phyloP scores from a whole-genome alignment of 2,113 vertebrate species.

The Oceanodroma tethys region DNA sequence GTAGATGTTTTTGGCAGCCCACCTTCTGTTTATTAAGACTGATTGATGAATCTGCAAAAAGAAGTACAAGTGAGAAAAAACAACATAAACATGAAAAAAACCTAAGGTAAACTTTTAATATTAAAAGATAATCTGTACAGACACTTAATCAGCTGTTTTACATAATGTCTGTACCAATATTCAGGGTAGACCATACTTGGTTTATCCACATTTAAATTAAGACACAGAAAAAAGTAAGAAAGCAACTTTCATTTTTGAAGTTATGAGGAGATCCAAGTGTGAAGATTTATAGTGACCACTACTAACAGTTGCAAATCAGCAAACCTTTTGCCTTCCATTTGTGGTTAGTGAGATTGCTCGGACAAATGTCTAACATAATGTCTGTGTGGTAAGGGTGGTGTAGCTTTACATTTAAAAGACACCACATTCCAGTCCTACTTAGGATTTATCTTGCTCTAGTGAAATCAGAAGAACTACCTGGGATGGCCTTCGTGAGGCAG shows the following conservation, averaged over 20 bases:
- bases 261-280: neutral
- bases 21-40: neutral
- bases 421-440: neutral
- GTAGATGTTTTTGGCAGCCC: neutral
- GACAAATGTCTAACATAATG: neutral
- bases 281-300: neutral
- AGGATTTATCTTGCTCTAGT: neutral
- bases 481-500: neutral
- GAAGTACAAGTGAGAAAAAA: neutral
- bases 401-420: neutral
- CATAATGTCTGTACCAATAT: neutral
- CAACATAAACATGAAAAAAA: neutral
- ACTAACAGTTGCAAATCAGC: neutral
- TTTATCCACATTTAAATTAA: neutral
- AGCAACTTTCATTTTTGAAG: neutral
- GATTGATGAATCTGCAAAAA: neutral
- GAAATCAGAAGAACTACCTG: neutral
- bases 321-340: neutral
- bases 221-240: neutral
- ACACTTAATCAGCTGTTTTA: neutral
- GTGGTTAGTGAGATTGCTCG: neutral
- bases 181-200: neutral
- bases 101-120: neutral
- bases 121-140: neutral
- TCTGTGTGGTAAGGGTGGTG: neutral